Conservation (phyloP, 2,888 invertebrate species). For the Agrochola lychnidis region DNA sequence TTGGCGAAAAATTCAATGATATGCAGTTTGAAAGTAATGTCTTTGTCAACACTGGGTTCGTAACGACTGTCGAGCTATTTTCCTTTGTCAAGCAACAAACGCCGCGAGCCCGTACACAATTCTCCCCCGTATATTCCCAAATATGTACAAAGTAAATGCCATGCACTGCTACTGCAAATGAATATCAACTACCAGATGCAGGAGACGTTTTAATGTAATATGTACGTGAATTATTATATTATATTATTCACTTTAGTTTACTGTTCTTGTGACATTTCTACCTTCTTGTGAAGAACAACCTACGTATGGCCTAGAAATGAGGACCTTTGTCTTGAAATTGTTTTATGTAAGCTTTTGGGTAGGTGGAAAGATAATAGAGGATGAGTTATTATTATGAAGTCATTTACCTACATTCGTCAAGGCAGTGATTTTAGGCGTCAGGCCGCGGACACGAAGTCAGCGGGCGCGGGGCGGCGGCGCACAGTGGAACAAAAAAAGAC, state of each 20-base stretch:
- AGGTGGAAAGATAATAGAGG: not conserved
- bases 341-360: not conserved
- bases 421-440: not conserved
- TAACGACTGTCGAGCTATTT: not conserved
- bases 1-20: not conserved
- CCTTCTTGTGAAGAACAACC: slow-evolving; percentile 4
- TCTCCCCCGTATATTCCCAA: slow-evolving; percentile 44
- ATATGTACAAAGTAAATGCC: slow-evolving; percentile 62
- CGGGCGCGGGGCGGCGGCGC: too few species aligned
- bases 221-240: slow-evolving; percentile 52
- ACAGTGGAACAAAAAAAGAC: too few species aligned
- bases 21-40: not conserved
- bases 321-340: not conserved
- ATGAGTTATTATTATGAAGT: not conserved
- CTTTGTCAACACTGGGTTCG: not conserved
- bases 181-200: slow-evolving; percentile 65
- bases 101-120: slow-evolving; percentile 1
- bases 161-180: slow-evolving; percentile 66
- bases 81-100: not conserved
- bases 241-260: slow-evolving; percentile 30
- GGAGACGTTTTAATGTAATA: slow-evolving; percentile 62
- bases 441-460: too few species aligned
- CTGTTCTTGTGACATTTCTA: slow-evolving; percentile 29
- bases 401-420: not conserved
- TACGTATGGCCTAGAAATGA: not conserved